Conservation (phyloP, 1,140 invertebrate species). For the Nasonia longicornis region DNA sequence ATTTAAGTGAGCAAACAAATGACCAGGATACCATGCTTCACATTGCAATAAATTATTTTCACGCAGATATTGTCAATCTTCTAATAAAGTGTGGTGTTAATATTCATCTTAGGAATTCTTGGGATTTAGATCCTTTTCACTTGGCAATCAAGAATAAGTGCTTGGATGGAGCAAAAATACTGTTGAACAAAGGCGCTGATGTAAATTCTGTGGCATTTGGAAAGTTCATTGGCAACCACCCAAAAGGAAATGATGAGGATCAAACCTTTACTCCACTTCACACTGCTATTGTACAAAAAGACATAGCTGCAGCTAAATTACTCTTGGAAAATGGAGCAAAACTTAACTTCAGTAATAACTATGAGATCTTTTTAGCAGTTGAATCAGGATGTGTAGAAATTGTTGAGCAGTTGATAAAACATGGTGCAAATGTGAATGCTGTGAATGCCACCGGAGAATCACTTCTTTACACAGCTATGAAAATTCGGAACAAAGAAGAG, state of each 20-base stretch:
- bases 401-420: constrained; percentile 18
- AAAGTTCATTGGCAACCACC: neutral
- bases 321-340: constrained; percentile 25
- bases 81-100: neutral
- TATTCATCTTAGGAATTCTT: neutral
- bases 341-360: neutral
- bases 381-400: constrained; percentile 10
- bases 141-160: constrained; percentile 16
- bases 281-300: constrained; percentile 24
- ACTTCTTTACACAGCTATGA: constrained; percentile 25
- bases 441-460: constrained; percentile 6
- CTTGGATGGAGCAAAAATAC: constrained; percentile 2
- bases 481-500: neutral
- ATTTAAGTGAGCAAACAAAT: neutral
- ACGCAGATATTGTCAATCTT: constrained; percentile 3
- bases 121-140: constrained; percentile 19
- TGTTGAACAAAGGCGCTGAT: neutral
- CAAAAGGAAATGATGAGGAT: neutral
- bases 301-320: constrained; percentile 7
- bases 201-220: constrained; percentile 7
- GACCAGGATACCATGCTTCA: constrained; percentile 10
- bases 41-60: constrained; percentile 22
- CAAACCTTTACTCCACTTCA: constrained; percentile 30
- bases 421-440: constrained; percentile 26
- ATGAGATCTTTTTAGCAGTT: constrained; percentile 31